Percentiles rank a stretch among this genome's conserved stretches.
Conservation (phyloP, 2,113 vertebrate genomes). For the Centropus unirufus region DNA sequence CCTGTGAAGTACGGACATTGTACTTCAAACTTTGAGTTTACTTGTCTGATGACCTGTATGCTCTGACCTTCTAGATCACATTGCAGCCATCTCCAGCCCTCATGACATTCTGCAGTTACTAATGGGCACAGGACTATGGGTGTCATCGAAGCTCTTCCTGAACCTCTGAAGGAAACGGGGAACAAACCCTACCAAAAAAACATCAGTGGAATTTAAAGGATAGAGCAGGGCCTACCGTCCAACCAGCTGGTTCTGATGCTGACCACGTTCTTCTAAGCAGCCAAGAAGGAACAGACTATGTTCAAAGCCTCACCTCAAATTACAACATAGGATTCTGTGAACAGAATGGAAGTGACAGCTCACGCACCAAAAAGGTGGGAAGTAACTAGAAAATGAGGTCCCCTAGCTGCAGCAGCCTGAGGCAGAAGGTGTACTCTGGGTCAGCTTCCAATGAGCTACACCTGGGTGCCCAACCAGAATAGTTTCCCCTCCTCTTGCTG, state of each 20-base stretch:
- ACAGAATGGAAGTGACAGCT: background rate
- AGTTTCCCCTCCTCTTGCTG: background rate
- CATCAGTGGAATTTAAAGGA: accelerated
- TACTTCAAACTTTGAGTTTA: too few species aligned
- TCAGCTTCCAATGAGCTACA: background rate
- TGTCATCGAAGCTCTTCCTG: accelerated
- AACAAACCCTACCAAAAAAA: accelerated
- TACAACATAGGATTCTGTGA: background rate
- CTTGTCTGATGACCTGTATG: background rate
- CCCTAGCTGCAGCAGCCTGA: background rate
- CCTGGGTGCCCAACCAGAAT: background rate
- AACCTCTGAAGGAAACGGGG: background rate
- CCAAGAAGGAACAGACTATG: background rate
- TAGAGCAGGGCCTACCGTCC: background rate
- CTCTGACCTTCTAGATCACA: background rate
- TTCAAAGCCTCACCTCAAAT: background rate
- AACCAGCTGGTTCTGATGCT: background rate
- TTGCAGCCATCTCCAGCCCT: accelerated
- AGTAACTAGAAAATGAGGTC: background rate
- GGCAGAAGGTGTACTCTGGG: background rate
- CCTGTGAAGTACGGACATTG: accelerated
- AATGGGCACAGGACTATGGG: accelerated
- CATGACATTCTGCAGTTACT: background rate
- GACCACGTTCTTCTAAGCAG: background rate
- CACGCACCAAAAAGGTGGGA: background rate